A percentile compares a stretch with the other conserved stretches of the same genome.
phyloP scores from a whole-genome alignment of 2,113 vertebrate genomes.

The Myrmophylax atrothorax region DNA sequence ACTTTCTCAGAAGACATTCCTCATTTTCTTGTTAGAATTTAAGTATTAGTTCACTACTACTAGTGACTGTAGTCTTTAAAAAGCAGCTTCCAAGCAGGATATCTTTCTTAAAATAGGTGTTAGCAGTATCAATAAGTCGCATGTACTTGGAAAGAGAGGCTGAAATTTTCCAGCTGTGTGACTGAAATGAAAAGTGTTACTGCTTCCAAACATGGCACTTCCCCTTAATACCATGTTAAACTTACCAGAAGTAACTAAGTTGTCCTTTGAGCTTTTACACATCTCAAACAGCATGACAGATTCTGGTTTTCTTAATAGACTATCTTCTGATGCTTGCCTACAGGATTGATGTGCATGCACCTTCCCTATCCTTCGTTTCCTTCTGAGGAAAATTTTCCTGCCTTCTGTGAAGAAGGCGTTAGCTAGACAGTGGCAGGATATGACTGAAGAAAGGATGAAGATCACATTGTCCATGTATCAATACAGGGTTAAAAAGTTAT shows the following conservation, averaged over 20 bases:
- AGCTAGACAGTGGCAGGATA: background rate
- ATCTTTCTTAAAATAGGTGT: background rate
- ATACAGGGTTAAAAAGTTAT: background rate
- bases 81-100: background rate
- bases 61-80: background rate
- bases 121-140: background rate
- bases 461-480: background rate
- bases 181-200: background rate
- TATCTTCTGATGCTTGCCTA: background rate
- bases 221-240: background rate
- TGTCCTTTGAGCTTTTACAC: background rate
- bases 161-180: background rate
- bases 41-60: background rate
- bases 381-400: background rate
- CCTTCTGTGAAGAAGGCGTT: background rate
- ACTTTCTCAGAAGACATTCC: background rate
- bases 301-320: background rate
- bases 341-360: background rate
- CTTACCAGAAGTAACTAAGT: background rate
- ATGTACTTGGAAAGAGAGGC: background rate
- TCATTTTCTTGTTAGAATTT: background rate
- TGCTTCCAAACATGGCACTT: background rate
- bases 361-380: background rate
- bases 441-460: background rate
- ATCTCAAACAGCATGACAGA: background rate